These are phyloP conservation scores for Sminthurides bifidus DNA, from an alignment of 1,140 invertebrate species.

Conservation along the genomic window DNA sequence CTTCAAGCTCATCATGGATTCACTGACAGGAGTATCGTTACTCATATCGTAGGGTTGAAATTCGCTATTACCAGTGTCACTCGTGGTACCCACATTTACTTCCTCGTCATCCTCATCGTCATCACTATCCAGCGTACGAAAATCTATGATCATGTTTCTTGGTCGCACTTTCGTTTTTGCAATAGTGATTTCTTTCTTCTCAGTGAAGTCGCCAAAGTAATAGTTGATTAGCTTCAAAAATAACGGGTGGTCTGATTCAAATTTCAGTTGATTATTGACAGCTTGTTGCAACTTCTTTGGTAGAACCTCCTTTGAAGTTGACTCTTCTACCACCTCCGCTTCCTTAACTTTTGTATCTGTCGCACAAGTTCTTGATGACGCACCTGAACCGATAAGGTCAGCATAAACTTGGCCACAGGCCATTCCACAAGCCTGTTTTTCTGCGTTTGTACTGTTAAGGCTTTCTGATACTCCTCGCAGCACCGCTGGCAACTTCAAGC, in stretches of 20 bases:
- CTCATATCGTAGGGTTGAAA: slow-evolving; percentile 4
- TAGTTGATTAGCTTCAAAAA: slow-evolving; percentile 7
- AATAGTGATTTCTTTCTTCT: background rate
- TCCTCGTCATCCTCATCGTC: slow-evolving; percentile 19
- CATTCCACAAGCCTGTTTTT: slow-evolving; percentile 21
- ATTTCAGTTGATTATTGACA: slow-evolving; percentile 1
- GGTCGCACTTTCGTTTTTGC: background rate
- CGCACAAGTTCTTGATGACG: too few species aligned
- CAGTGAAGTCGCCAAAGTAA: background rate
- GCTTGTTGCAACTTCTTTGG: too few species aligned
- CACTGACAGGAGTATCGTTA: slow-evolving; percentile 5
- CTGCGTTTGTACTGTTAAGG: slow-evolving; percentile 15
- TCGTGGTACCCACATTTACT: background rate
- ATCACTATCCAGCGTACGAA: slow-evolving; percentile 18
- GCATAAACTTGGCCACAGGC: slow-evolving; percentile 20
- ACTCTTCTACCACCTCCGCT: too few species aligned
- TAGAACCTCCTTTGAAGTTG: too few species aligned
- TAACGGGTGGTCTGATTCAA: slow-evolving; percentile 1
- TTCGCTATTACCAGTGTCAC: background rate
- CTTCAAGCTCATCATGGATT: slow-evolving; percentile 9
- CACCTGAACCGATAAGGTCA: too few species aligned
- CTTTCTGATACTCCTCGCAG: background rate
- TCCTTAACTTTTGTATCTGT: too few species aligned
- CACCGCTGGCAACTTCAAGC: background rate
- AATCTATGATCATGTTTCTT: background rate